phyloP scores from a whole-genome alignment of 2,888 invertebrate species.

The Empis livida region DNA sequence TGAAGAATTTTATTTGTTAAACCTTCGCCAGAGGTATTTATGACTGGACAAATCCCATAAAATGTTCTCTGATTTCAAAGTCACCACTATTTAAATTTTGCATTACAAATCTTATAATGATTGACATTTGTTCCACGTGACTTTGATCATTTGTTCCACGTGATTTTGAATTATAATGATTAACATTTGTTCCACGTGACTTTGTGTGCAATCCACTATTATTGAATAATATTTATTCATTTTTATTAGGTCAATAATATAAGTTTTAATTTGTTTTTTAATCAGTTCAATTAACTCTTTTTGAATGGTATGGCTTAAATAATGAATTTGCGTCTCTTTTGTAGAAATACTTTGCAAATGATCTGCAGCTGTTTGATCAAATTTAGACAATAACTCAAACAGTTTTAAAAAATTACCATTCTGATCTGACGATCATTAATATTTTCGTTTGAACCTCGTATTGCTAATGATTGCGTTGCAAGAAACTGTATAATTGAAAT shows the following conservation, averaged over 20 bases:
- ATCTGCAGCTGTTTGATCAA: background rate
- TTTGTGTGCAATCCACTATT: background rate
- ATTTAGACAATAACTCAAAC: background rate
- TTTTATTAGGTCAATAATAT: conserved; percentile 1
- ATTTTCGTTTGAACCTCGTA: background rate
- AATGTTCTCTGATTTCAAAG: background rate
- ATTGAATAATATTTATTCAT: background rate
- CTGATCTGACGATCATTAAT: background rate
- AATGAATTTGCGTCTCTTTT: background rate
- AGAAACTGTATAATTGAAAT: background rate
- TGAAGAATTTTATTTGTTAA: conserved; percentile 1
- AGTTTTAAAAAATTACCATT: background rate
- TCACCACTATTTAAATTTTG: background rate
- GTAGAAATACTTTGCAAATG: background rate
- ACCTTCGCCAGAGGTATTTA: background rate
- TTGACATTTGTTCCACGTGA: background rate
- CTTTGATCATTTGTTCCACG: background rate
- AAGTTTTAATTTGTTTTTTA: background rate
- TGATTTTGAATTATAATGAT: background rate
- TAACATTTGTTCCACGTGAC: background rate
- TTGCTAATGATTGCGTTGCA: background rate
- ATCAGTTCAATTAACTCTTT: background rate
- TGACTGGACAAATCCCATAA: background rate
- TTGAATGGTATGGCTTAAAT: background rate
- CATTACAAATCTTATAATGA: background rate